These are phyloP conservation scores for Trachelus tabidus DNA, from an alignment of 2,888 invertebrate species.

Conservation along the genomic window DNA sequence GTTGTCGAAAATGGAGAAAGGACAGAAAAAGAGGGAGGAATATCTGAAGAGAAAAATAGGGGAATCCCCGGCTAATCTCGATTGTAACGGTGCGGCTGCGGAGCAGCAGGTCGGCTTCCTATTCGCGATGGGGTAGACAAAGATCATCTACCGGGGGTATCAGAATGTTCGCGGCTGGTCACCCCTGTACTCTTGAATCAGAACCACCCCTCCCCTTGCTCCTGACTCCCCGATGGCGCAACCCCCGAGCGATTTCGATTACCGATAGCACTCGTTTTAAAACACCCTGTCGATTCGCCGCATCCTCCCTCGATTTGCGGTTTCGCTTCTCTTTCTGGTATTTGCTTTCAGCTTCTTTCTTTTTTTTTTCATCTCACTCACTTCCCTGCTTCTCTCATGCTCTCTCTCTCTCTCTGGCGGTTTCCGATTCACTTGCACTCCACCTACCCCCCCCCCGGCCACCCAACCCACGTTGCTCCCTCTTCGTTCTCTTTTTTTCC, in stretches of 20 bases:
- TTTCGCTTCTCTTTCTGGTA: conserved; percentile 27
- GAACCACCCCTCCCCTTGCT: conserved; percentile 2
- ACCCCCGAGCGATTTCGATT: conserved; percentile 60
- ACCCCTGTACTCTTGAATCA: conserved; percentile 50
- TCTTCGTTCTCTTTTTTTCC: not conserved
- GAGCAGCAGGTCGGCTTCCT: conserved; percentile 21
- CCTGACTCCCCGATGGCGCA: not conserved
- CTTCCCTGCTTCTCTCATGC: not conserved
- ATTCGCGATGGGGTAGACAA: conserved; percentile 45
- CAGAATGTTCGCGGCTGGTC: conserved; percentile 55
- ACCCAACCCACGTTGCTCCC: no score
- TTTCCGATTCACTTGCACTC: no score
- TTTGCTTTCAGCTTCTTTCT: conserved; percentile 35
- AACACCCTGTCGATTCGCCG: conserved; percentile 9
- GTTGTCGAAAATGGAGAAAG: no score
- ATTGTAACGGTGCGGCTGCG: conserved; percentile 1
- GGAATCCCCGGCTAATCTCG: not conserved
- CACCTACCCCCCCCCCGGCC: no score
- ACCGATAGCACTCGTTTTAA: conserved; percentile 57
- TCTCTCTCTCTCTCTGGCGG: no score
- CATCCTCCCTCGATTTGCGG: not conserved
- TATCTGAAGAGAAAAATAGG: no score
- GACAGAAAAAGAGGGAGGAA: no score
- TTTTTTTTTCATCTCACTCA: conserved; percentile 3
- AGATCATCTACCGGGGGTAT: conserved; percentile 42